Percentiles rank a stretch among this genome's conserved stretches.
Evolutionary conservation across 2,888 invertebrate species (phyloP).

Genomic region (Geotrupes spiniger): DNA sequence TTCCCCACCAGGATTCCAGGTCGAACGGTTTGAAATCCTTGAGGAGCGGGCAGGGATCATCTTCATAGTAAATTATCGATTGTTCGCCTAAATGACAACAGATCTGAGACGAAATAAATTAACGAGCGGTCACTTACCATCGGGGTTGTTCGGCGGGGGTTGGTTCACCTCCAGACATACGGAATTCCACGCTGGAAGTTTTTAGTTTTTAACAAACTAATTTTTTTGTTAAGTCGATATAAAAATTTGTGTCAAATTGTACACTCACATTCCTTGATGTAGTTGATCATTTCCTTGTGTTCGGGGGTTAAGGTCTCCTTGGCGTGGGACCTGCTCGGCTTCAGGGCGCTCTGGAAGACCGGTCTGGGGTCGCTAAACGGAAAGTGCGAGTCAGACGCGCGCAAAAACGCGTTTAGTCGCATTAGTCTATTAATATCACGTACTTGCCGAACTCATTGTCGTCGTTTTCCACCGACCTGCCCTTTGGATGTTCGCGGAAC

Average conservation of each 20-base stretch:
- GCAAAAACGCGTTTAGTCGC: conserved; percentile 1
- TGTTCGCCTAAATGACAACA: conserved; percentile 24
- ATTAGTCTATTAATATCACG: conserved; percentile 30
- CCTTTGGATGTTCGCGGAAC: conserved; percentile 68
- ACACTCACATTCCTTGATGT: conserved; percentile 79
- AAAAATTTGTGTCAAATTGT: conserved; percentile 4
- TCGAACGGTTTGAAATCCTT: conserved; percentile 87
- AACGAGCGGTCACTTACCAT: conserved; percentile 35
- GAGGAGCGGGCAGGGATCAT: conserved; percentile 67
- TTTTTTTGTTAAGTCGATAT: no score
- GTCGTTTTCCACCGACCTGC: conserved; percentile 65
- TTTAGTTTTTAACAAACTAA: no score
- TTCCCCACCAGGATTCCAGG: conserved; percentile 89
- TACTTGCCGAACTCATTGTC: conserved; percentile 67
- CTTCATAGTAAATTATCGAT: conserved; percentile 63
- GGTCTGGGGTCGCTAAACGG: conserved; percentile 72
- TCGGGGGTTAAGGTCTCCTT: conserved; percentile 68
- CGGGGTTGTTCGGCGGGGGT: conserved; percentile 30
- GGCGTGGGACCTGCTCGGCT: conserved; percentile 49
- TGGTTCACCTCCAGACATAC: conserved; percentile 52
- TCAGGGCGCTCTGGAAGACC: conserved; percentile 66
- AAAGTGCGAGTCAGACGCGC: background rate
- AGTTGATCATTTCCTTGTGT: conserved; percentile 84
- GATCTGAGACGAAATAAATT: conserved; percentile 53
- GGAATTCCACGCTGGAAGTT: conserved; percentile 64